Evolutionary conservation across 2,797 vertebrate genomes (phyloP), one percentile per base, ranked within the genome.

Genomic region (Lutjanus argentimaculatus): DNA sequence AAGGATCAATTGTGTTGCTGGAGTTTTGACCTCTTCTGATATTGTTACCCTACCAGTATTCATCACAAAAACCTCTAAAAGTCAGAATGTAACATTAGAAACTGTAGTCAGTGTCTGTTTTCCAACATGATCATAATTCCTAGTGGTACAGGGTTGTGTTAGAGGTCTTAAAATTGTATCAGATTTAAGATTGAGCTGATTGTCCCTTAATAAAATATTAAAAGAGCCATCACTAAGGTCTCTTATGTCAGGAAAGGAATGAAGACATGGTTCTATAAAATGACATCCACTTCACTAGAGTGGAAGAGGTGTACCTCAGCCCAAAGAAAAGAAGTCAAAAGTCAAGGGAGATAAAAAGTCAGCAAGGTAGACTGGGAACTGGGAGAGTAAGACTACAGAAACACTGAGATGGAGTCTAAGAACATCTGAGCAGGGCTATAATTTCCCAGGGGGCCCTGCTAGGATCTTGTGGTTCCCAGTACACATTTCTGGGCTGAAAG

Each of bases 381-480:
- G 42, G 40, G 45, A 69, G 58, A 70, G 62, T 64, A 61, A 71
- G 61, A 64, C 69, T 68, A 19, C 16, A 53, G 42, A 52, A 48
- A 30, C 45, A 66, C 17, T 69, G 56, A 64, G 68, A 83, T 46
- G 62, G 51, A 84, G 84, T 72, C 79, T 72, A 46, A 67, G 82
- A 90, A 77, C 71, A 77, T 87, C 80, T 55, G 56, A 84, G 82
- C 17, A 42, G 75, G 16, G 17, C 30, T 73, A 82, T 91, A 88
- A 93, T 93, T 92, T 90, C 92, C 87, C 88, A 43, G 25, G 70
- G 68, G 67, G 7, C 12, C 11, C 52, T 70, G 42, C 42, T 65
- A 77, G 52, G 77, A 81, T 82, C 71, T 42, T 46, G 42, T 51
- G 40, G 78, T 79, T 51, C 75, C 72, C 46, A 56, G 30, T 30